These are phyloP conservation scores for Henricia sp. DNA, from an alignment of 53 echinoderm and acorn worm species.

Conservation along the genomic window DNA sequence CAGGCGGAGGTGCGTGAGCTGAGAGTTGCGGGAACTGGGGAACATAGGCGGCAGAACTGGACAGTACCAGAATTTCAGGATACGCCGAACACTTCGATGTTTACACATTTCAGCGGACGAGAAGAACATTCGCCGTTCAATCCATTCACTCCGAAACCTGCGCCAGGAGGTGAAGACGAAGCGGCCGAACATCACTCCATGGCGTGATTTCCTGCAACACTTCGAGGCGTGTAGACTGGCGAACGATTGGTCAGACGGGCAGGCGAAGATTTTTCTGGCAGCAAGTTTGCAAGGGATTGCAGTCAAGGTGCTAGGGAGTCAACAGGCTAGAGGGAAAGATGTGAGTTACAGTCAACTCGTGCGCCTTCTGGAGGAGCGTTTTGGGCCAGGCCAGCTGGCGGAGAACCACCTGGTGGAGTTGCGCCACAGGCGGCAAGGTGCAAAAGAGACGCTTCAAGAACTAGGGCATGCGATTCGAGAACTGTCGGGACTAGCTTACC, in stretches of 20 bases:
- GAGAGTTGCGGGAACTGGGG: neutral
- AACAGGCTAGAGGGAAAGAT: neutral
- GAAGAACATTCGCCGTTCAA: too few relatives aligned
- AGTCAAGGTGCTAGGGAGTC: neutral
- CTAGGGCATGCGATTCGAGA: conserved; percentile 12
- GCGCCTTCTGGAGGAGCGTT: conserved; percentile 1
- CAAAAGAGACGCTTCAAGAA: conserved; percentile 14
- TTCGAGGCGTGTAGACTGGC: conserved; percentile 1
- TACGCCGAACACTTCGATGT: neutral
- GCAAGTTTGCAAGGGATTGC: too few relatives aligned
- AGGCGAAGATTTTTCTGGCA: neutral
- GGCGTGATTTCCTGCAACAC: conserved; percentile 13
- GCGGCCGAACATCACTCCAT: conserved; percentile 30
- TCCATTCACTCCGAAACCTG: conserved; percentile 1
- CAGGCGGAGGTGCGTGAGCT: conserved; percentile 8
- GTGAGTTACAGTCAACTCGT: neutral
- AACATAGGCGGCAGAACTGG: neutral
- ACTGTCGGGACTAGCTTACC: conserved; percentile 22
- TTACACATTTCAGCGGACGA: neutral
- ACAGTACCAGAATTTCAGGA: neutral
- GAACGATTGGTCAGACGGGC: conserved; percentile 8
- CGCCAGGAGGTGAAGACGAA: neutral
- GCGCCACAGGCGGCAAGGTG: neutral
- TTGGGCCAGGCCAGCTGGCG: conserved; percentile 23
- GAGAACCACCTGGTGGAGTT: conserved; percentile 20